Conservation (phyloP, 2,797 vertebrate species). For the Acanthiza pusilla region DNA sequence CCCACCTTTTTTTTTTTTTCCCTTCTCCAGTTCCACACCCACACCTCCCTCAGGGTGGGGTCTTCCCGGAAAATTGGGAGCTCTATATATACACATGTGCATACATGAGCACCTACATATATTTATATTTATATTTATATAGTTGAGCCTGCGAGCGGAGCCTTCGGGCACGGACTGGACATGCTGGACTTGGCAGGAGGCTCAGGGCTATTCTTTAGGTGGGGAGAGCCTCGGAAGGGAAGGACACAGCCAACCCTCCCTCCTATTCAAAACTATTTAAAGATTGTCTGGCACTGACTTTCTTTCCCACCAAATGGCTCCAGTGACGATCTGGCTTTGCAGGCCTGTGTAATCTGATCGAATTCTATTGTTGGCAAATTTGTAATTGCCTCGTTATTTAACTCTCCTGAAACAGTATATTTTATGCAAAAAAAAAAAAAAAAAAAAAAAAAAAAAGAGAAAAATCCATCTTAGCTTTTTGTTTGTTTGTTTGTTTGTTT, state of each 20-base stretch:
- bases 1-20: not conserved
- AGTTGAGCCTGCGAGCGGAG: not conserved
- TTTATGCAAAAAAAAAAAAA: not conserved
- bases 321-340: constrained; percentile 16
- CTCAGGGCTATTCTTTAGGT: constrained; percentile 13
- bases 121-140: not conserved
- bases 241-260: constrained; percentile 49
- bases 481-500: not conserved
- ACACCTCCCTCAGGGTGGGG: constrained; percentile 30
- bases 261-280: constrained; percentile 48
- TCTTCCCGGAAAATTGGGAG: not conserved
- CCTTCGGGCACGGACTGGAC: not conserved
- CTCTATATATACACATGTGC: not conserved
- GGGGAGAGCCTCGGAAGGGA: constrained; percentile 52
- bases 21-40: not conserved
- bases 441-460: not conserved
- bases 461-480: not conserved
- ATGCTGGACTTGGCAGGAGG: not conserved
- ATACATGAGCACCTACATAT: not conserved
- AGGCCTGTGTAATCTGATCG: constrained; percentile 50
- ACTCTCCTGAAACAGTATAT: not conserved
- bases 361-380: constrained; percentile 48
- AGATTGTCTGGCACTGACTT: constrained; percentile 15
- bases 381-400: constrained; percentile 30
- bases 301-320: constrained; percentile 24